phyloP scores from a whole-genome alignment of 2,113 vertebrate species.

The Heptranchias perlo region DNA sequence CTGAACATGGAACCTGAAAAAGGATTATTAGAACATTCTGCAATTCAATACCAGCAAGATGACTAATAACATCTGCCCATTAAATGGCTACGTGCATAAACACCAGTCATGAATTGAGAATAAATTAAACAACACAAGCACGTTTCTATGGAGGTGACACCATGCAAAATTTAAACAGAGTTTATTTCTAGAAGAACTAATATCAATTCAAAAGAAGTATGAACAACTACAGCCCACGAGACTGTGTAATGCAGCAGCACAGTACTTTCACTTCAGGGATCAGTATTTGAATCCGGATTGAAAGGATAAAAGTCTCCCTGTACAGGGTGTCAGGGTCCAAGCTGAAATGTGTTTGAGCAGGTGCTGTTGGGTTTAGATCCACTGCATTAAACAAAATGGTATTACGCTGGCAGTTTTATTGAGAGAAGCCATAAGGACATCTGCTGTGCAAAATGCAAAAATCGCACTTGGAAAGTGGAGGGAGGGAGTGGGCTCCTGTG shows the following conservation, averaged over 20 bases:
- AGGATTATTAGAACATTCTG: background rate
- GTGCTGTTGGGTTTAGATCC: too few relatives aligned
- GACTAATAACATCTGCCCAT: background rate
- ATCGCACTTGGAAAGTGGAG: too few relatives aligned
- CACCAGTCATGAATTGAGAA: background rate
- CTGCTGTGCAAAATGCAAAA: too few relatives aligned
- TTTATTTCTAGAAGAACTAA: background rate
- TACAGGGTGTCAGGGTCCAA: too few relatives aligned
- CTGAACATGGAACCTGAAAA: background rate
- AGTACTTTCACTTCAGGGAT: background rate
- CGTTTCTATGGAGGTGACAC: background rate
- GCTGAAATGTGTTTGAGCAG: too few relatives aligned
- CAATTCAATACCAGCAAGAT: background rate
- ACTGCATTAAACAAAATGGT: too few relatives aligned
- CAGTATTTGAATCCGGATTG: too few relatives aligned
- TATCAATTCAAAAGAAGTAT: background rate
- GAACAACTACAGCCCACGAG: background rate
- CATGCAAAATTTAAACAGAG: background rate
- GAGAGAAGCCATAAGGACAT: too few relatives aligned
- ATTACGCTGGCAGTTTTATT: too few relatives aligned
- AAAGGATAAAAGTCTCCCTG: background rate
- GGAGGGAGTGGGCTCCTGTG: too few relatives aligned
- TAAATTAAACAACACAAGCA: background rate
- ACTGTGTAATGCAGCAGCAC: background rate
- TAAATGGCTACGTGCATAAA: background rate